These are phyloP conservation scores for Trissolcus basalis DNA, from an alignment of 1,140 invertebrate species.

Conservation along the genomic window DNA sequence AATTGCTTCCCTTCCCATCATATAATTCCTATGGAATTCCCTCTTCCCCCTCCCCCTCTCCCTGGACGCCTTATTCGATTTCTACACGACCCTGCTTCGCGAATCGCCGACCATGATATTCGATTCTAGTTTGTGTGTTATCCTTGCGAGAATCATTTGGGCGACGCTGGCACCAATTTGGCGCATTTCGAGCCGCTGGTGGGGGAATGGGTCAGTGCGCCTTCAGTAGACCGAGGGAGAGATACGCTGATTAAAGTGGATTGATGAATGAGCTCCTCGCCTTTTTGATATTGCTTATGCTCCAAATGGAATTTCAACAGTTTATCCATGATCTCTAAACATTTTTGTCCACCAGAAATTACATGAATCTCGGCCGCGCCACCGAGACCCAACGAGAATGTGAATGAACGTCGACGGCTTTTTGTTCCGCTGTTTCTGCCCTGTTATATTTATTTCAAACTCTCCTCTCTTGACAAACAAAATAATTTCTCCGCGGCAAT, in stretches of 20 bases:
- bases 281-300: slow-evolving; percentile 14
- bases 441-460: neutral
- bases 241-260: slow-evolving; percentile 20
- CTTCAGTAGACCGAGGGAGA: neutral
- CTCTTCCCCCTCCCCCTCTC: slow-evolving; percentile 24
- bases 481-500: neutral
- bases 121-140: slow-evolving; percentile 35
- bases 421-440: no score
- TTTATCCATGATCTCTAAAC: neutral
- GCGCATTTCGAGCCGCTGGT: neutral
- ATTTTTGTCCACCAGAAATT: neutral
- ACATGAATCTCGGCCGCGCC: no score
- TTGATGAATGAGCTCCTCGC: slow-evolving; percentile 21
- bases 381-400: no score
- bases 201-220: slow-evolving; percentile 16
- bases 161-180: slow-evolving; percentile 28
- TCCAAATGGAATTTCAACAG: neutral
- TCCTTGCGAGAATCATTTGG: slow-evolving; percentile 22
- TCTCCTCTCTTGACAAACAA: neutral
- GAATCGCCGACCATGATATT: slow-evolving; percentile 38
- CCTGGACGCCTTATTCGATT: slow-evolving; percentile 38
- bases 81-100: slow-evolving; percentile 49
- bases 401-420: no score
- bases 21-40: slow-evolving; percentile 72
- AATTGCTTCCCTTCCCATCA: slow-evolving; percentile 75